Base-by-base conservation (phyloP, 2,888 invertebrate genomes). In the Uloborus plumipes region DNA sequence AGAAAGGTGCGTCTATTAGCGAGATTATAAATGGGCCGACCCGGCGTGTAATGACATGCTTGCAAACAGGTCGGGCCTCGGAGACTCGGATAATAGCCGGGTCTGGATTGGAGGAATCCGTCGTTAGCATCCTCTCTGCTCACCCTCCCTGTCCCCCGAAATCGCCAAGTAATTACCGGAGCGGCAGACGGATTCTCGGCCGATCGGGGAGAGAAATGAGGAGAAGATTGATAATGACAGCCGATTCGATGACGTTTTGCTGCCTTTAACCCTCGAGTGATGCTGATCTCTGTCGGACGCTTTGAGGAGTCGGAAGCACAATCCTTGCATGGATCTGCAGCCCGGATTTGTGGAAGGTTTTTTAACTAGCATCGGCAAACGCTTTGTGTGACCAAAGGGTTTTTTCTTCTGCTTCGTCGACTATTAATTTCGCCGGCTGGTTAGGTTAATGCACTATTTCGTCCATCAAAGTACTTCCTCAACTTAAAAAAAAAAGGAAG, bases 121-220 rank as follows among this genome's bases (percentile, higher is more conserved):
- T 74, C 80, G 69, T 80, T 74, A 74, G 53, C 70, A 70, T 81
- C 81, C n/a, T 81, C 74, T 75, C 74, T 81, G 81, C 81, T 81
- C 66, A 58, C 69, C 53, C 55, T 74, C 70, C 81, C 13, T 20
- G 65, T 58, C 16, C 18, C n/a, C 18, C n/a, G 11, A 13, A 22
- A 58, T 58, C 18, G 22, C 26, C 51, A 50, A 51, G 13, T 22
- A 22, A 18, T 20, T 67, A 18, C 50, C 15, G 67, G 61, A 50
- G 71, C 71, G 39, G 51, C 26, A 26, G 61, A 61, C 26, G 61
- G 61, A 61, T 67, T 66, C 22, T 58, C 59, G 11, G 26, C n/a
- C 49, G 16, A 50, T 71, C 16, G 59, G 61, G 26, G 61, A 39
- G 26, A 61, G 59, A 71, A 71, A 71, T 71, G 71, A 71, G 59